These are phyloP conservation scores for Drosophila arizonae DNA, from an alignment of 1,140 invertebrate genomes.

Conservation along the genomic window DNA sequence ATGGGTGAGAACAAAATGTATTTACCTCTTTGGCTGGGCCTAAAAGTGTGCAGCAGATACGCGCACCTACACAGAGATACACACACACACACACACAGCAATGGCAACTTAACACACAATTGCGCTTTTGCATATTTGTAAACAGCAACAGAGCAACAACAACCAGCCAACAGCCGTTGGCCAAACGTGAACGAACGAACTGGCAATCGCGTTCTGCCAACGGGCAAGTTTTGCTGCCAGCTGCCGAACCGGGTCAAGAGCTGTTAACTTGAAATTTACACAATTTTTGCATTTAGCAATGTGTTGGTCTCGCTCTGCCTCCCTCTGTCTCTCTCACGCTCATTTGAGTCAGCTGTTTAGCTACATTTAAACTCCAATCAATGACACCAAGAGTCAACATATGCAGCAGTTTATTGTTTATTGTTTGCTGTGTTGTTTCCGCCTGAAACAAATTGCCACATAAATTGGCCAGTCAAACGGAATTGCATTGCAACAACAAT, in stretches of 20 bases:
- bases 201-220: neutral
- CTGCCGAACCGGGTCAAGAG: slow-evolving; percentile 67
- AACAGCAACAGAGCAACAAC: slow-evolving; percentile 36
- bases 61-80: slow-evolving; percentile 4
- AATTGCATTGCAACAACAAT: slow-evolving; percentile 4
- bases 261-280: slow-evolving; percentile 74
- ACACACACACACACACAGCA: slow-evolving; percentile 31
- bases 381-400: slow-evolving; percentile 28
- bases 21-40: slow-evolving; percentile 55
- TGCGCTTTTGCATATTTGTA: slow-evolving; percentile 77
- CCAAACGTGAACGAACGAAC: slow-evolving; percentile 29
- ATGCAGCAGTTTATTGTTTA: neutral
- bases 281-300: slow-evolving; percentile 68
- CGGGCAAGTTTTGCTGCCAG: slow-evolving; percentile 2
- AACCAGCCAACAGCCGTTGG: neutral
- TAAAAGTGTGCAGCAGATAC: slow-evolving; percentile 58
- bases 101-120: slow-evolving; percentile 77
- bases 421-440: neutral
- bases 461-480: slow-evolving; percentile 29
- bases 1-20: slow-evolving; percentile 39
- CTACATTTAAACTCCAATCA: slow-evolving; percentile 30
- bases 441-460: slow-evolving; percentile 18
- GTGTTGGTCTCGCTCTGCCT: slow-evolving; percentile 21
- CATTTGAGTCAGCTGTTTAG: neutral
- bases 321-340: neutral